These are phyloP conservation scores for Dicentrarchus labrax DNA, from an alignment of 2,113 vertebrate genomes.

Conservation along the genomic window DNA sequence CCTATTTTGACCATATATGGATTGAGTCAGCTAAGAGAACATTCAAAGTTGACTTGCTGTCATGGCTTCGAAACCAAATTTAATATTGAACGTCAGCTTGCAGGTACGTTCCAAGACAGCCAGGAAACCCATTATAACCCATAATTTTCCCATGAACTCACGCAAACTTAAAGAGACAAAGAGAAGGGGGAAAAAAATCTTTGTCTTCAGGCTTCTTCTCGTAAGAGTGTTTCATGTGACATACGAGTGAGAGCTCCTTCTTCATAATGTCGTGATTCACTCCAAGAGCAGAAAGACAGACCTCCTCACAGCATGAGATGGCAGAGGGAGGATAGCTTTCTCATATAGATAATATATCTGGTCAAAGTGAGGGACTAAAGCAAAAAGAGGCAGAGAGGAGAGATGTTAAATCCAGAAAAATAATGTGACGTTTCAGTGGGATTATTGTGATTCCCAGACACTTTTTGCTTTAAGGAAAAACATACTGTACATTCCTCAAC, in stretches of 20 bases:
- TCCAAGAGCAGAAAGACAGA: conserved; percentile 4
- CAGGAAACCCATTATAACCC: conserved; percentile 20
- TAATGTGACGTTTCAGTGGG: background rate
- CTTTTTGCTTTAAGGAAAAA: conserved; percentile 35
- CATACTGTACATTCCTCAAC: conserved; percentile 60
- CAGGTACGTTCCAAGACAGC: conserved; percentile 54
- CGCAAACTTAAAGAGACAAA: conserved; percentile 30
- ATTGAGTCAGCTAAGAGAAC: conserved; percentile 31
- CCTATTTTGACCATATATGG: conserved; percentile 11
- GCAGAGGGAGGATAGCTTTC: background rate
- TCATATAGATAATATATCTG: background rate
- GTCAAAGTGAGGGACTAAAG: background rate
- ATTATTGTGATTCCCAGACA: conserved; percentile 52
- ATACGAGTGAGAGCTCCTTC: conserved; percentile 40
- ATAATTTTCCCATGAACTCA: conserved; percentile 60
- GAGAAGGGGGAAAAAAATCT: conserved; percentile 8
- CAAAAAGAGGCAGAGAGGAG: background rate
- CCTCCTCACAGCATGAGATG: conserved; percentile 10
- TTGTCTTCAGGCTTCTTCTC: conserved; percentile 53
- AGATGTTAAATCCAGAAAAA: conserved; percentile 31
- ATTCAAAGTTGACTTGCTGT: conserved; percentile 30
- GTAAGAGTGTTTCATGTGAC: conserved; percentile 47
- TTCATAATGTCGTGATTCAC: conserved; percentile 38
- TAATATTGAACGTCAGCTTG: conserved; percentile 38
- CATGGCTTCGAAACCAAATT: conserved; percentile 33